Conservation (phyloP, 1,140 invertebrate species). For the Acyrthosiphon pisum region DNA sequence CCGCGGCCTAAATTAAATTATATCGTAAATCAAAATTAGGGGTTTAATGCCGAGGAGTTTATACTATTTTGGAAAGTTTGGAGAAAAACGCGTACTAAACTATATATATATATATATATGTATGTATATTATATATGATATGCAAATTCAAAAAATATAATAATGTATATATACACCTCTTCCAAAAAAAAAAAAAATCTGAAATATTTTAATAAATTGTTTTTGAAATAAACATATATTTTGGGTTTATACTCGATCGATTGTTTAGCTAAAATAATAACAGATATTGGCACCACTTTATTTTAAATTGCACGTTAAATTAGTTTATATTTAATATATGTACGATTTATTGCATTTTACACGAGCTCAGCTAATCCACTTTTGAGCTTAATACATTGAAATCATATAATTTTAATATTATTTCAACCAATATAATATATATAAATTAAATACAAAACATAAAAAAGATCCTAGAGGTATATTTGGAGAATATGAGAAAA, state of each 20-base stretch:
- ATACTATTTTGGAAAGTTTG: not conserved
- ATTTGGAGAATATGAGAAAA: not conserved
- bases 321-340: not conserved
- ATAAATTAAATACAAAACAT: not conserved
- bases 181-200: not conserved
- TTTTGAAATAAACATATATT: not conserved
- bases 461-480: not conserved
- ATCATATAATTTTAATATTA: constrained; percentile 6
- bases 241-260: not conserved
- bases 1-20: constrained; percentile 14
- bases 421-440: not conserved
- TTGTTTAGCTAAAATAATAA: not conserved
- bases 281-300: constrained; percentile 22
- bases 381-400: constrained; percentile 43
- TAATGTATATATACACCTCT: constrained; percentile 5
- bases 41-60: too few species aligned
- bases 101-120: not conserved
- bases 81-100: not conserved
- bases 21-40: not conserved
- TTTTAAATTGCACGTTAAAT: constrained; percentile 28
- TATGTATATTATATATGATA: not conserved
- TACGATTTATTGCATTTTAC: constrained; percentile 56
- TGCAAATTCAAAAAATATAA: constrained; percentile 38
- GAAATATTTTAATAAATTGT: not conserved
- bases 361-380: constrained; percentile 43